Base-by-base conservation (phyloP, 1,140 invertebrate genomes). In the Muscidifurax raptorellus region DNA sequence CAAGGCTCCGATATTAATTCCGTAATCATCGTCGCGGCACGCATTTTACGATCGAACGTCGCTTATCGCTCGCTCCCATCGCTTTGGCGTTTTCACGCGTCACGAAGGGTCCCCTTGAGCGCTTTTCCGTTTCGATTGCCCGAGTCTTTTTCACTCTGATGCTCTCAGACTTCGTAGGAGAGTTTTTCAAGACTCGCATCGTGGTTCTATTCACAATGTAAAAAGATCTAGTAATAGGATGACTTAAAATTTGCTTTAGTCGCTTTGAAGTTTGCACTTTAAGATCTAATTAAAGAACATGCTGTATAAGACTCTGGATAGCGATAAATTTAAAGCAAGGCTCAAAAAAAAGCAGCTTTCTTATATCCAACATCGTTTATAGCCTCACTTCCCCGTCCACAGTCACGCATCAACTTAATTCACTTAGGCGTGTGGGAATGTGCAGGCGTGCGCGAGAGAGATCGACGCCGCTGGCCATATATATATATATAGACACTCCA, bases 1-100 rank as follows among this genome's bases (percentile, higher is more conserved):
- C 72, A 36, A 36, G 22, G 18, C 44, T 77, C 15, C 18, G 47
- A 77, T 77, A 77, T 77, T 52, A 77, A 77, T 52, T 77, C 25
- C 44, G 30, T 52, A 77, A 77, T 77, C 75, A 44, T 47, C 25
- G 27, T 3, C 71, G 32, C 32, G 32, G 13, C n/a, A 5, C 18
- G 18, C 40, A 1, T 78, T 78, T 78, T 52, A 78, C 47, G 52
- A 78, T 47, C 76, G 47, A 59, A 59, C 25, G 3, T 4, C 7
- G 12, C 22, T 22, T 80, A 69, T 67, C 78, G 78, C 32, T 25
- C 52, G 52, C 47, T 12, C 10, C 18, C 5, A 27, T 76, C 74
- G 40, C n/a, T 30, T 9, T 25, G 71, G 18, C 71, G 18, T 72
- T 28, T 47, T 47, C 27, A 76, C 74, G 40, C 32, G 36, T 28